Percentiles rank a stretch among this genome's conserved stretches.
Evolutionary conservation across 2,113 vertebrate species (phyloP).

Genomic region (Emydocephalus ijimae): DNA sequence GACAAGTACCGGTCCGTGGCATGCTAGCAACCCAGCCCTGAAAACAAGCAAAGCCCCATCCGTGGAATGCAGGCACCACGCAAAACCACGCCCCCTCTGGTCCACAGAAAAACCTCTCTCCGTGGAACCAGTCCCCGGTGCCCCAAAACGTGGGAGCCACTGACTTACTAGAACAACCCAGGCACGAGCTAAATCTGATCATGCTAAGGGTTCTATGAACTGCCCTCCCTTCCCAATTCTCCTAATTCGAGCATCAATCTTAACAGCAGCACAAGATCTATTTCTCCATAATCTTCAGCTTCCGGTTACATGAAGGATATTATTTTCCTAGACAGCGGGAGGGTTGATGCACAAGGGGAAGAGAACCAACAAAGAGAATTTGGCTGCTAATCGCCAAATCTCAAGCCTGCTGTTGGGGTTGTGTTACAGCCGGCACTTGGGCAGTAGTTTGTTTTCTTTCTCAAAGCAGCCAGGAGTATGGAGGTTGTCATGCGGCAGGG

Average conservation of each 20-base stretch:
- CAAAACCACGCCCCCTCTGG: too few relatives aligned
- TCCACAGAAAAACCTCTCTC: too few relatives aligned
- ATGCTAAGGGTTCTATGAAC: not conserved
- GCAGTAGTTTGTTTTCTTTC: conserved; percentile 47
- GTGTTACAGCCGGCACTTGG: conserved; percentile 15
- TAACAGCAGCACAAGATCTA: not conserved
- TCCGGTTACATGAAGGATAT: conserved; percentile 40
- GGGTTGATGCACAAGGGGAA: not conserved
- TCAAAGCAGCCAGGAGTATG: conserved; percentile 33
- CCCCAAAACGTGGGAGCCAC: too few relatives aligned
- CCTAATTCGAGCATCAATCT: not conserved
- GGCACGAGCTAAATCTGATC: not conserved
- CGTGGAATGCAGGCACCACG: too few relatives aligned
- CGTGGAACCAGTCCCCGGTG: too few relatives aligned
- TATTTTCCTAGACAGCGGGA: conserved; percentile 1
- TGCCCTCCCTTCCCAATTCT: not conserved
- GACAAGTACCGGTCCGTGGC: too few relatives aligned
- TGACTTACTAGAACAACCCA: too few relatives aligned
- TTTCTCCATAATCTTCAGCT: conserved; percentile 28
- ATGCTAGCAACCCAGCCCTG: too few relatives aligned
- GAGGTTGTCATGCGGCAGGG: conserved; percentile 23
- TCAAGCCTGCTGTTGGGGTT: conserved; percentile 28
- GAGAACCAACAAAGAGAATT: not conserved
- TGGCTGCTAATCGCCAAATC: not conserved
- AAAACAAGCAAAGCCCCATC: too few relatives aligned